Evolutionary conservation across 2,797 vertebrate genomes (phyloP).

Genomic region (Microchirus variegatus): DNA sequence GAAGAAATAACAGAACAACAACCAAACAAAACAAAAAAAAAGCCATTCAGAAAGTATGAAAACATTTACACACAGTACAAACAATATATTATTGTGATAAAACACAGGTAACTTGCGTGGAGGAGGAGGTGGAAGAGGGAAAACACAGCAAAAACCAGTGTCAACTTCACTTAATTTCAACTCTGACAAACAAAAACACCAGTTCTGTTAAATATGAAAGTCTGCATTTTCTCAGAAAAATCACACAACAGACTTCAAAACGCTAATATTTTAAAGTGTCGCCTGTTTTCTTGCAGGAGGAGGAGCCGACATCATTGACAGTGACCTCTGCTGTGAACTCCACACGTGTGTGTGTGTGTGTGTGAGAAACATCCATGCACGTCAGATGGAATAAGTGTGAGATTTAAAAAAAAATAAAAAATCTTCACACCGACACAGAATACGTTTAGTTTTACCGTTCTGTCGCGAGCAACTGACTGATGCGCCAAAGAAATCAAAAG

Average conservation of each 20-base stretch:
- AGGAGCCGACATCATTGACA: constrained; percentile 14
- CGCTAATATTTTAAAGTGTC: background rate
- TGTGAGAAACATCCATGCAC: constrained; percentile 33
- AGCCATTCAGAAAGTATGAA: constrained; percentile 73
- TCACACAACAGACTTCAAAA: constrained; percentile 9
- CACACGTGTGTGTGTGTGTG: background rate
- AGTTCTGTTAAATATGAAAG: constrained; percentile 13
- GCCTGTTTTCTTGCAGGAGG: background rate
- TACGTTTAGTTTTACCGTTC: constrained; percentile 53
- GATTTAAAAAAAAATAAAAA: constrained; percentile 9
- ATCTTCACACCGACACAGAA: constrained; percentile 28
- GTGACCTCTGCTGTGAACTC: constrained; percentile 26
- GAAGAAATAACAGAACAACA: constrained; percentile 42
- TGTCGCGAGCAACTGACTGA: constrained; percentile 43
- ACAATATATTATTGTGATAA: constrained; percentile 52
- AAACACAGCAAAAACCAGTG: constrained; percentile 17
- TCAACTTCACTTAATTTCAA: constrained; percentile 6
- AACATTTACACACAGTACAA: constrained; percentile 61
- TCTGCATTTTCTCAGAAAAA: background rate
- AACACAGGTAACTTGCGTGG: constrained; percentile 30
- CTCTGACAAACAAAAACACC: background rate
- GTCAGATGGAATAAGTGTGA: constrained; percentile 16
- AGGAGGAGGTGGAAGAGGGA: background rate
- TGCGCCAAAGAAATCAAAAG: background rate
- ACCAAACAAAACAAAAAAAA: constrained; percentile 29